Base-by-base conservation (phyloP, 2,113 vertebrate species). In the Centropus bengalensis region DNA sequence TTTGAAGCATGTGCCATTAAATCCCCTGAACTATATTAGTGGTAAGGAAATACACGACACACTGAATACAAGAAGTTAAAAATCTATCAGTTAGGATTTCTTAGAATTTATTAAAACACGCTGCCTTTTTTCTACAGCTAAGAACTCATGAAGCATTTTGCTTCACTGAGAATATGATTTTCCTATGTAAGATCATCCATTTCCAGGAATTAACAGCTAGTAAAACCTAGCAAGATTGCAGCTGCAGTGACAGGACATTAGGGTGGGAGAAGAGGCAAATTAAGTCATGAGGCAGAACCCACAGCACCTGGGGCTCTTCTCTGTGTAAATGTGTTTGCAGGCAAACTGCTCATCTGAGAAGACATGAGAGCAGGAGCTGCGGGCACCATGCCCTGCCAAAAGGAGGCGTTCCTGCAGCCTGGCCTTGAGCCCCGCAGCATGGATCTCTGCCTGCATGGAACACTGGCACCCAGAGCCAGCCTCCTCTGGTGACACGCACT, bases 361-460 rank as follows among this genome's bases (percentile, higher is more conserved):
- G 52, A 67, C 13, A 12, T 1, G 4, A 40, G 42, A 32, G n/a
- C 0, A 10, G n/a, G 40, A 17, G 22, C 42, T 42, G 2, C 1
- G 18, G 26, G 69, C 59, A 80, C 44, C 22, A 17, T 8, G 20
- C 24, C 52, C 47, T 26, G 3, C 60, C 52, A 32, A 45, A 55
- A 52, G 36, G 51, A 33, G 26, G 18, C 56, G 38, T n/a, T 54
- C 2, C 4, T 2, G 33, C 14, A 18, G 30, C 2, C 0, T 4
- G 14, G 23, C 59, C 54, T 82, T n/a, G 52, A 69, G 55, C 38
- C 19, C 78, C 69, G 64, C 63, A 69, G 40, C 3, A 28, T 1
- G 15, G 42, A 32, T 28, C n/a, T 52, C 59, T 8, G 14, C 30
- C 26, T 44, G 55, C 68, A 86, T 52, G 1, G 28, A 80, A 45